Evolutionary conservation across 2,113 vertebrate species (phyloP), one percentile per base, ranked within the genome.

Genomic region (Cacatua alba): DNA sequence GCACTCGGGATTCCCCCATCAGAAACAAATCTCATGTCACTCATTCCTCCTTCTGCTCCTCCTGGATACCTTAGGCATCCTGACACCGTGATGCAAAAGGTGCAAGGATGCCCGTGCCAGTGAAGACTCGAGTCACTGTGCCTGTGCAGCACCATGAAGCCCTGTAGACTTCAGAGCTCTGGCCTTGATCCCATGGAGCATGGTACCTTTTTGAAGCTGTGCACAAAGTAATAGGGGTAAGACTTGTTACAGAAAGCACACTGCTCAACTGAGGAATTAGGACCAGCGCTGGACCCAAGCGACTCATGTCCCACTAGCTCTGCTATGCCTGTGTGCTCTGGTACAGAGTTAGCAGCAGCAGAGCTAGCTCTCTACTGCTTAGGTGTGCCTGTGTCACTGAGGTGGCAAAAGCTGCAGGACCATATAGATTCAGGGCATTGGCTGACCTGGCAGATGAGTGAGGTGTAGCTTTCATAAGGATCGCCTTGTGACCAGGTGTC

Each of bases 71-170:
- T 51, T 43, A 67, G 69, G 28, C 17, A 28, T 28, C 49, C 67
- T 35, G n/a, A 39, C 35, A 35, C 31, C 0, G 8, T 0, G 1
- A 60, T 1, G 5, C 33, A 75, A 43, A 70, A 81, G 41, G 15
- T 80, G 37, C 63, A 65, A 88, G 24, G 77, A 70, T 60, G 46
- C 62, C 37, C 1, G 0, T n/a, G 29, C n/a, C 23, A 31, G 20
- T 46, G 64, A 68, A 81, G 49, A 59, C 37, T 21, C 26, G 23
- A 70, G 55, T 26, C 28, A 57, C 11, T 18, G 2, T 31, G 10
- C 17, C 67, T 1, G 0, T n/a, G 37, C 25, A 43, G 55, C 53
- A 74, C 29, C 23, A 11, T 17, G 28, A 70, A 89, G 31, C 60
- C 77, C 13, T 37, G 44, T 19, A 41, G 71, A 15, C 7, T 72